These are phyloP conservation scores for Lophotriccus pileatus DNA, from an alignment of 2,797 vertebrate species.

Conservation along the genomic window DNA sequence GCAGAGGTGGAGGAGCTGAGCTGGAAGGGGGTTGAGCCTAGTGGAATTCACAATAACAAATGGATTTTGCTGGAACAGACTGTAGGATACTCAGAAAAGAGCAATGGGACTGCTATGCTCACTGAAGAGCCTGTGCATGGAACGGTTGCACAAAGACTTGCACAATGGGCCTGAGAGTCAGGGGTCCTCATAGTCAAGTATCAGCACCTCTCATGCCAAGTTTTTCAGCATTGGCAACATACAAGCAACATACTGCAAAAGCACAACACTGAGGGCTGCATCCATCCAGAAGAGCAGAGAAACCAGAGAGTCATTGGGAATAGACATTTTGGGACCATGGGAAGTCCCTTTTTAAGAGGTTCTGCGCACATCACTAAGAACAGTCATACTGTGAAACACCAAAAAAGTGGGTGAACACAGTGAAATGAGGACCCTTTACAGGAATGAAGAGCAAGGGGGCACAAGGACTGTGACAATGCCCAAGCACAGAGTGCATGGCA, in stretches of 20 bases:
- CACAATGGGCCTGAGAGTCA: not conserved
- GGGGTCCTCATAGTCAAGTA: not conserved
- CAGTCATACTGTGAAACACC: not conserved
- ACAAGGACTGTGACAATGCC: not conserved
- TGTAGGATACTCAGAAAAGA: not conserved
- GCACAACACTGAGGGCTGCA: not conserved
- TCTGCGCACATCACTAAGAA: not conserved
- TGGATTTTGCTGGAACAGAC: not conserved
- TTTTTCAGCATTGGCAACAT: not conserved
- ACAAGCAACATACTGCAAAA: not conserved
- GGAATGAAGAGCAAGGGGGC: not conserved
- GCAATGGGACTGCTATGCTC: not conserved
- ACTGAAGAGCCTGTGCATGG: not conserved
- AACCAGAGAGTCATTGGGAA: fast-evolving
- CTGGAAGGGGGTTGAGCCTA: not conserved
- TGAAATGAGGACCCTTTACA: not conserved
- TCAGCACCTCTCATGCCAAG: not conserved
- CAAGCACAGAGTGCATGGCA: not conserved
- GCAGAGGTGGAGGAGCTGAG: not conserved
- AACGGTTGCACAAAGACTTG: not conserved
- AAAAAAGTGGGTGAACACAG: not conserved
- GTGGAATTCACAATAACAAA: not conserved
- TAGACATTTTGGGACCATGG: not conserved
- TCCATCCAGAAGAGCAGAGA: not conserved
- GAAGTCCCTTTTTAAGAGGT: not conserved